A percentile compares a stretch with the other conserved stretches of the same genome.
Conservation (phyloP, 92 coral and sea anemone genomes). For the Actinostola sp. region DNA sequence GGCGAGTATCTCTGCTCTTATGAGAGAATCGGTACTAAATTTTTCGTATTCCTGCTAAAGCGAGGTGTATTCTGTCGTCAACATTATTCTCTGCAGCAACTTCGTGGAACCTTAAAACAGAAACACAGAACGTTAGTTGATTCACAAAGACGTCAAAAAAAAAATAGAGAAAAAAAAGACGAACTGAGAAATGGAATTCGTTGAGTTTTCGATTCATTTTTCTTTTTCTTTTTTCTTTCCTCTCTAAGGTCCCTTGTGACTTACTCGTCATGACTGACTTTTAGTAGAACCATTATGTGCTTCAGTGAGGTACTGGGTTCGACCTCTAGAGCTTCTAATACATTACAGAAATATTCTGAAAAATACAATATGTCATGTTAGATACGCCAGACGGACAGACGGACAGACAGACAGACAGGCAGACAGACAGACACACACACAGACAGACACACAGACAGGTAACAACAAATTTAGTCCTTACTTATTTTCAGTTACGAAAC, state of each 20-base stretch:
- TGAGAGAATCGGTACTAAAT: too few species aligned
- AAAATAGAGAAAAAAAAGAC: neutral
- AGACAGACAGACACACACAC: too few species aligned
- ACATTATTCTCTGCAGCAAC: conserved; percentile 87
- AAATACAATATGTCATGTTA: neutral
- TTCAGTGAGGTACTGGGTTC: conserved; percentile 77
- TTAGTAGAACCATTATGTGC: conserved; percentile 71
- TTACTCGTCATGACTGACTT: conserved; percentile 87
- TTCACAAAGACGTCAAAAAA: neutral
- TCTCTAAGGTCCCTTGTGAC: conserved; percentile 31
- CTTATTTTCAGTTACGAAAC: too few species aligned
- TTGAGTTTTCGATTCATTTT: neutral
- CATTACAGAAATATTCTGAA: conserved; percentile 95
- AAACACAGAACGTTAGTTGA: neutral
- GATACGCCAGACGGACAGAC: neutral
- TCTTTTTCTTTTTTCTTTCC: neutral
- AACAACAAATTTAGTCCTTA: too few species aligned
- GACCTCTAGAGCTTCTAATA: conserved; percentile 95
- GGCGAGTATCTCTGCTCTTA: too few species aligned
- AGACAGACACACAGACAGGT: neutral
- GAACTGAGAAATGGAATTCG: neutral
- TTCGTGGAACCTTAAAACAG: conserved; percentile 74
- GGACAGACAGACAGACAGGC: too few species aligned
- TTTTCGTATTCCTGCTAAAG: conserved; percentile 77
- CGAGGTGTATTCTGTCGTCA: conserved; percentile 84